A percentile compares a stretch with the other conserved stretches of the same genome.
These are phyloP conservation scores for Andrena chrysosceles DNA, from an alignment of 2,888 invertebrate genomes.

Conservation along the genomic window DNA sequence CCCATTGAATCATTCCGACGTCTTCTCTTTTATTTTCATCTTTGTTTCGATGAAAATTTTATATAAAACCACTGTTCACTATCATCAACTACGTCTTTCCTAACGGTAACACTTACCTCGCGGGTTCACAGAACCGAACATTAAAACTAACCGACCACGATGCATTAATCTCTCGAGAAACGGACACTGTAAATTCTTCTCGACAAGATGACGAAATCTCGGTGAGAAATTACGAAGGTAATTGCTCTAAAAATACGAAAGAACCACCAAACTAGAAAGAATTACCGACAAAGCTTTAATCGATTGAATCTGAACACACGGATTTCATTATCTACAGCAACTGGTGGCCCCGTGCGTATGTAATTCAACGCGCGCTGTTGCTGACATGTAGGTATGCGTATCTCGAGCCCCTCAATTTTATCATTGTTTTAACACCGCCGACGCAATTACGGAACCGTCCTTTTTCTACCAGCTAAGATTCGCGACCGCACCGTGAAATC, in stretches of 20 bases:
- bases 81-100: neutral
- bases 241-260: neutral
- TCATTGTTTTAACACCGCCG: too few species aligned
- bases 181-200: neutral
- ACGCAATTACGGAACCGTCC: too few species aligned
- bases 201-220: constrained; percentile 47
- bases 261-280: neutral
- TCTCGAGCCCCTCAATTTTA: too few species aligned
- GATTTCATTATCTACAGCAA: too few species aligned
- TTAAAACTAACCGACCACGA: neutral
- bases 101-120: neutral
- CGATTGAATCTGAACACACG: too few species aligned
- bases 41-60: neutral
- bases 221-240: neutral
- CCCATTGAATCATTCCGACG: neutral
- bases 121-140: neutral
- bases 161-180: neutral
- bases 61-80: neutral
- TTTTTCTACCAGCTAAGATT: too few species aligned
- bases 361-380: neutral
- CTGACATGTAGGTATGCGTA: too few species aligned
- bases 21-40: neutral
- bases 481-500: too few species aligned
- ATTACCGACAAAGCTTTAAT: too few species aligned
- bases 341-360: neutral